These are phyloP conservation scores for Torymus tubicola DNA, from an alignment of 2,888 invertebrate genomes.

Conservation along the genomic window DNA sequence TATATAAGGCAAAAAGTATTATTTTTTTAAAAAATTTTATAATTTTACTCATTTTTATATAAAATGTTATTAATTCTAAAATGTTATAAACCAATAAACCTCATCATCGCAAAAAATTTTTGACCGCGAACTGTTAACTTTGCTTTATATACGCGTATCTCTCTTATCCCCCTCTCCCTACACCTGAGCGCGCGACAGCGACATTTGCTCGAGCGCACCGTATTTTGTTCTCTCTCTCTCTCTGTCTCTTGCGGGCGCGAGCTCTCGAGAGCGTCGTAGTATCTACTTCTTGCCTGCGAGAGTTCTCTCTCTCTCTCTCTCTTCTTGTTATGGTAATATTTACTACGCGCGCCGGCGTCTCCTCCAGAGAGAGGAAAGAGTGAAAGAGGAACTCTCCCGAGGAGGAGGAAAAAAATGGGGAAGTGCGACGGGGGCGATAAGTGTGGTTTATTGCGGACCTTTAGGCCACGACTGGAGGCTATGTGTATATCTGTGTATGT, in stretches of 20 bases:
- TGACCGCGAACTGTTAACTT: too few relatives aligned
- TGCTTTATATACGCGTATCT: too few relatives aligned
- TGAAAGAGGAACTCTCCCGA: background rate
- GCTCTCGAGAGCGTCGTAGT: constrained; percentile 43
- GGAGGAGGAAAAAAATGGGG: background rate
- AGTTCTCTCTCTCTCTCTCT: background rate
- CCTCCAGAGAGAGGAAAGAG: background rate
- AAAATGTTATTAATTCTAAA: too few relatives aligned
- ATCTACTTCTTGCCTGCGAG: constrained; percentile 43
- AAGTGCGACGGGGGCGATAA: constrained; percentile 29
- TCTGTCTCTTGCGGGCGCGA: background rate
- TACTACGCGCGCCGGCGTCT: constrained; percentile 29
- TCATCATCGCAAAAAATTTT: too few relatives aligned
- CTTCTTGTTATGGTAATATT: constrained; percentile 54
- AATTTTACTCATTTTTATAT: too few relatives aligned
- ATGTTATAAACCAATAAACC: too few relatives aligned
- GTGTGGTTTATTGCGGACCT: constrained; percentile 40
- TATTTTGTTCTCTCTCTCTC: constrained; percentile 37
- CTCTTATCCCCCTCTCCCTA: too few relatives aligned
- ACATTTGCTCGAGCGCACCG: constrained; percentile 3
- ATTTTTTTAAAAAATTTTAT: too few relatives aligned
- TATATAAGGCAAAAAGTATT: too few relatives aligned
- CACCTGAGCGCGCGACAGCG: background rate
- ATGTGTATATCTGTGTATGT: constrained; percentile 8
- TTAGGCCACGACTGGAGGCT: background rate